Evolutionary conservation across 2,888 invertebrate genomes (phyloP).

Genomic region (Phytoseiulus persimilis): DNA sequence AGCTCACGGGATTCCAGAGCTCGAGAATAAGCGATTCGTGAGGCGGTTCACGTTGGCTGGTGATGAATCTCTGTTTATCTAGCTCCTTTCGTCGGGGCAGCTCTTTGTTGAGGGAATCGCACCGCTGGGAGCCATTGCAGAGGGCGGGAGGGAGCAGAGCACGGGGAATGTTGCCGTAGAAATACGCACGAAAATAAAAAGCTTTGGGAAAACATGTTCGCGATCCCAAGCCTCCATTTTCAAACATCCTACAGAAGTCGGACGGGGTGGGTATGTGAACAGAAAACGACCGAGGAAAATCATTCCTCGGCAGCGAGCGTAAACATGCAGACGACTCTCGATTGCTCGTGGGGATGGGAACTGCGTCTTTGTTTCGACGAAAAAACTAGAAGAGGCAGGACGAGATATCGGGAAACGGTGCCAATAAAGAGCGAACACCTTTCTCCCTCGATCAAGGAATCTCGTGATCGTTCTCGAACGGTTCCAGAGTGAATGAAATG

Average conservation of each 20-base stretch:
- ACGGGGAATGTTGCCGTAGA: neutral
- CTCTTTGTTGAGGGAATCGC: neutral
- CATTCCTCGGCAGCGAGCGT: too few relatives aligned
- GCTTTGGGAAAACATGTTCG: neutral
- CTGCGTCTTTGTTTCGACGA: too few relatives aligned
- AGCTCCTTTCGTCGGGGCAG: neutral
- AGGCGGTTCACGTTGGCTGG: neutral
- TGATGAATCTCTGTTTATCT: neutral
- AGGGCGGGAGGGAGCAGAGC: neutral
- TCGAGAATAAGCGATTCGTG: neutral
- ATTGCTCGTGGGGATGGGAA: too few relatives aligned
- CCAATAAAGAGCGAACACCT: too few relatives aligned
- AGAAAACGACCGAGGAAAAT: too few relatives aligned
- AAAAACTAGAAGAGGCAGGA: too few relatives aligned
- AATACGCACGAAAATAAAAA: neutral
- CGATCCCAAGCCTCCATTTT: neutral
- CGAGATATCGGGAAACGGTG: too few relatives aligned
- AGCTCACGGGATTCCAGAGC: neutral
- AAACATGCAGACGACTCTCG: too few relatives aligned
- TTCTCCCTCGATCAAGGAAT: too few relatives aligned
- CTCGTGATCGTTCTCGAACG: too few relatives aligned
- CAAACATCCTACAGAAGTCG: neutral
- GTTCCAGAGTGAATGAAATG: too few relatives aligned
- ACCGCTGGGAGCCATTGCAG: neutral
- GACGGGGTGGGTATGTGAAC: too few relatives aligned